Base-by-base conservation (phyloP, 2,113 vertebrate genomes). In the Sorex fumeus region DNA sequence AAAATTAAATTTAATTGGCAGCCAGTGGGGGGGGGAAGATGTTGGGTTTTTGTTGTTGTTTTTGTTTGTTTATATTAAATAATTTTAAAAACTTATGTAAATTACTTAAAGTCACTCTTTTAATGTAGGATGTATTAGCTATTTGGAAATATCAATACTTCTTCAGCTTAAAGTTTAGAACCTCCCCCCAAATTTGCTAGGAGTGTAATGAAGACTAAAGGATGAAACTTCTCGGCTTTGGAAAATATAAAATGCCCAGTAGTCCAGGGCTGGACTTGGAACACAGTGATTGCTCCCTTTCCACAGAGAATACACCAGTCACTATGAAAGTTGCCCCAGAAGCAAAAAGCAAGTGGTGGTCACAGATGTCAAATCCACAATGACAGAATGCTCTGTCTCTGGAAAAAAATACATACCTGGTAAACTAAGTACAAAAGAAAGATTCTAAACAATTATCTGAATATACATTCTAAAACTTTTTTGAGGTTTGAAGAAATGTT, bases 401-500 rank as follows among this genome's bases (percentile, higher is more conserved):
- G 60, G 74, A 34, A 75, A 84, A 87, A 43, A 4, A n/a, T 16
- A 76, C 1, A 18, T 57, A 62, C 71, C 50, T 84, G 34, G 87
- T 50, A 90, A 64, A 36, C 53, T 90, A n/a, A 69, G 25, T 30
- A 25, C 5, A 50, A n/a, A 32, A 64, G 36, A 90, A 71, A 88
- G 27, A 80, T 36, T 74, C 40, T 67, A 72, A 84, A 69, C 32
- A 88, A 78, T 82, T 74, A 79, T 69, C 72, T 90, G 62, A 93
- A 67, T 60, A 23, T 67, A 4, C 30, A 32, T 83, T 6, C 40
- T 40, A 40, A 40, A 40, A 40, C 40, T n/a, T 47, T 47, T 78
- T 78, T 66, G 34, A 93, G 57, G 81, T 27, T 69, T 87, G 12
- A 60, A 87, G 69, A 95, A 95, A 96, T 96, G 88, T 87, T 92